These are phyloP conservation scores for Anguilla marmorata DNA, from an alignment of 2,797 vertebrate species.

Conservation along the genomic window DNA sequence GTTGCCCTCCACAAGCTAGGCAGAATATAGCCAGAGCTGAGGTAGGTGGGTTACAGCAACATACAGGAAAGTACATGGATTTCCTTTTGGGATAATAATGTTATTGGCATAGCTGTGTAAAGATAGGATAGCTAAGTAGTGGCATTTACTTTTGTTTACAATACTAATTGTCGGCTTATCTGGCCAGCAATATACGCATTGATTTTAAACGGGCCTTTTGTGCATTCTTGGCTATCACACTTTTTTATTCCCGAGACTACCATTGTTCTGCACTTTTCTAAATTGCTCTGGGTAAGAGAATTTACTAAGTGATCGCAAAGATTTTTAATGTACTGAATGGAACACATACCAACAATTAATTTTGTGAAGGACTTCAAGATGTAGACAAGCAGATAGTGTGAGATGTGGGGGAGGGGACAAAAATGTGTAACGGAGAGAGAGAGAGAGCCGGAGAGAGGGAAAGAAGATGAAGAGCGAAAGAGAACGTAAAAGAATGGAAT, in stretches of 20 bases:
- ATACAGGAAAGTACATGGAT: background rate
- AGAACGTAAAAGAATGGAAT: background rate
- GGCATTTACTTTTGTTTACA: background rate
- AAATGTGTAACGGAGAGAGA: constrained; percentile 23
- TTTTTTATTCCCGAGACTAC: background rate
- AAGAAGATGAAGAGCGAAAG: background rate
- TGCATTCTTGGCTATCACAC: background rate
- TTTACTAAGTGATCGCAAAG: too few relatives aligned
- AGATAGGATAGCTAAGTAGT: background rate
- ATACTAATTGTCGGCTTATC: background rate
- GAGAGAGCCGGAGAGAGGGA: constrained; percentile 22
- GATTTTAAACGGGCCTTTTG: background rate
- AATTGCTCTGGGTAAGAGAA: background rate
- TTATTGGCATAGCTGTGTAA: background rate
- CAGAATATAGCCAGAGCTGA: background rate
- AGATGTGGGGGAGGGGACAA: background rate
- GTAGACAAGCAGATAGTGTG: background rate
- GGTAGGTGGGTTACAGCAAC: background rate
- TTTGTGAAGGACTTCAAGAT: background rate
- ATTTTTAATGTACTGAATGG: background rate
- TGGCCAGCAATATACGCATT: background rate
- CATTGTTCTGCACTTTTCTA: background rate
- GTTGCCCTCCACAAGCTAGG: background rate
- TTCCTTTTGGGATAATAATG: background rate
- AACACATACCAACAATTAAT: background rate